These are phyloP conservation scores for Lepilemur septentrionalis DNA, from an alignment of 2,797 vertebrate species.

Conservation along the genomic window DNA sequence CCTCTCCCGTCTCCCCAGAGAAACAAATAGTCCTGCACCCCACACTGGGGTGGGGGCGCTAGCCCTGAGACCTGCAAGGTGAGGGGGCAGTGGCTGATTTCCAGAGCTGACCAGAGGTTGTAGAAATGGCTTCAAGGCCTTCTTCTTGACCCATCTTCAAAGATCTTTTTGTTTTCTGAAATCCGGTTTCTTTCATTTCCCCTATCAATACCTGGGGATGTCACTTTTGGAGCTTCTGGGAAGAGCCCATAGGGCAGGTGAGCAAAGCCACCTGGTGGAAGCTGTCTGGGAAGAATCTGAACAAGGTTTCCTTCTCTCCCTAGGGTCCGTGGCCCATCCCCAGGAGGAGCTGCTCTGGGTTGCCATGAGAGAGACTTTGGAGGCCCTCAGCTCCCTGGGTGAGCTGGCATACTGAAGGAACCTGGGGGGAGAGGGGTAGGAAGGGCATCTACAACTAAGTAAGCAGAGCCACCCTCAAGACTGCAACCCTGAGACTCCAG, in stretches of 20 bases:
- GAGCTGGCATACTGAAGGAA: slow-evolving; percentile 27
- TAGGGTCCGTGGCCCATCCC: slow-evolving; percentile 47
- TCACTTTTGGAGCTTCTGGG: neutral
- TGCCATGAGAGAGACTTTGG: slow-evolving; percentile 75
- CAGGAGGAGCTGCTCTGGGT: neutral
- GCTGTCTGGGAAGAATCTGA: neutral
- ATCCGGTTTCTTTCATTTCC: neutral
- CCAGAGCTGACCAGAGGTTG: neutral
- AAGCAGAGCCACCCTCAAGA: neutral
- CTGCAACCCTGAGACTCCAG: neutral
- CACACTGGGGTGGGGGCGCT: neutral
- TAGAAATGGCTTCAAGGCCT: neutral
- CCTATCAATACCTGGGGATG: neutral
- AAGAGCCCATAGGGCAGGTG: too few relatives aligned
- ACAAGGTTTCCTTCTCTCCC: neutral
- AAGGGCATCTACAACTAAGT: neutral
- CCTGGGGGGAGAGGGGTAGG: neutral
- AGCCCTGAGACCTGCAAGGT: neutral
- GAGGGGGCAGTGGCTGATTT: neutral
- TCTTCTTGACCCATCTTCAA: neutral
- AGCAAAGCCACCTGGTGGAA: neutral
- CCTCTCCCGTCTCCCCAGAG: neutral
- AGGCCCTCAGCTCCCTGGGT: slow-evolving; percentile 73
- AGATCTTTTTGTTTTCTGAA: neutral
- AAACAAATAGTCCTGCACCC: neutral